Base-by-base conservation (phyloP, 1,140 invertebrate genomes). In the Cryptotermes secundus region DNA sequence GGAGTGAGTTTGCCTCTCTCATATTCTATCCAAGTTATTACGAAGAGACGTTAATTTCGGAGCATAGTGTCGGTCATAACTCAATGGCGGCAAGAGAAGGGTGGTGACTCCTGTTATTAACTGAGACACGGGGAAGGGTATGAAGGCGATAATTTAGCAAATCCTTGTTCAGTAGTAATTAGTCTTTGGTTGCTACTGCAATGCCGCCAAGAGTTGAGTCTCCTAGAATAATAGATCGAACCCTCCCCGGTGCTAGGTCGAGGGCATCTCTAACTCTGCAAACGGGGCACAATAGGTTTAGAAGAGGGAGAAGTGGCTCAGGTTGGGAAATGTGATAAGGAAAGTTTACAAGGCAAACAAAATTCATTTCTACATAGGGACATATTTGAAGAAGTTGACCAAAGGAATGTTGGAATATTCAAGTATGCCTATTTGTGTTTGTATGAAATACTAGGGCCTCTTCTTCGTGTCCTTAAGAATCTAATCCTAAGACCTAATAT, bases 151-250 rank as follows among this genome's bases (percentile, higher is more conserved):
- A 72, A 72, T 72, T 72, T 31, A 72, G 59, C 59, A 72, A 72
- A 72, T 72, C 59, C 59, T 72, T 72, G 59, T 72, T 72, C 59
- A 31, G 59, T 31, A 72, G 59, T 72, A 72, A 72, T 72, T 72
- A 72, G 59, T 72, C 59, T 72, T 72, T 72, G 59, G 26, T n/a
- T 72, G 59, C 45, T 49, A 49, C 45, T 49, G 45, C 19, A 19
- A 1, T 49, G 10, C 59, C 26, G 59, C 4, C 59, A 72, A 14
- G 26, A 26, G 59, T 2, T 31, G 59, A 0, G 26, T 31, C 59
- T 72, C 6, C 26, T 72, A 14, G 9, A 31, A 1, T n/a, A 72
- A 72, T 72, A 31, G 59, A 1, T 72, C 22, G 45, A 49, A 12
- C 12, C 45, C 45, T 22, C 45, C 1, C 22, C 26, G 59, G 10